Percentiles rank a stretch among this genome's conserved stretches.
These are phyloP conservation scores for Leptoclinus maculatus DNA, from an alignment of 2,797 vertebrate genomes.

Conservation along the genomic window DNA sequence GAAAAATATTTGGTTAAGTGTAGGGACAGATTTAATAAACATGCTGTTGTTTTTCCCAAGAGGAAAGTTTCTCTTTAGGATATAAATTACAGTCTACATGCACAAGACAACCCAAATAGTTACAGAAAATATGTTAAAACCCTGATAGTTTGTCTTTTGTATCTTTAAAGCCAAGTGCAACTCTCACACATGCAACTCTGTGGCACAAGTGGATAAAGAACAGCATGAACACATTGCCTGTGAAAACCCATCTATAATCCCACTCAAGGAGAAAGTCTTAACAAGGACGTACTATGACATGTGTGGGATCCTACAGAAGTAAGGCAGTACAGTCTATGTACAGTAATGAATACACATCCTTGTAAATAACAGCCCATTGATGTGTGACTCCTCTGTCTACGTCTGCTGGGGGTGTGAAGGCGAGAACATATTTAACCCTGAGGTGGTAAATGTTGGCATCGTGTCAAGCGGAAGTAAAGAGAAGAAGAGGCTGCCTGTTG, in stretches of 20 bases:
- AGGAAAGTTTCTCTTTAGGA: not conserved
- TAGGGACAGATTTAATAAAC: not conserved
- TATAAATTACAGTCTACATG: not conserved
- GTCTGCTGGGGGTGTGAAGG: constrained; percentile 5
- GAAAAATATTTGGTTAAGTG: not conserved
- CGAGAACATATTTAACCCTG: constrained; percentile 58
- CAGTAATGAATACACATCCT: not conserved
- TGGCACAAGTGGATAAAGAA: constrained; percentile 3
- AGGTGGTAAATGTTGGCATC: constrained; percentile 44
- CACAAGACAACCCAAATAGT: not conserved
- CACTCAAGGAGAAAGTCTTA: not conserved
- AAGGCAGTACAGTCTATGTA: not conserved
- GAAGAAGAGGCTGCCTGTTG: constrained; percentile 62
- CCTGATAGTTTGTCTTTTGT: not conserved
- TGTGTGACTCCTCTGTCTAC: not conserved
- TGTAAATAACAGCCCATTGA: constrained; percentile 18
- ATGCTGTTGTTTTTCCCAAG: no score
- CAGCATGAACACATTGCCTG: not conserved
- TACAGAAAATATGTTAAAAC: not conserved
- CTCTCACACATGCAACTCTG: not conserved
- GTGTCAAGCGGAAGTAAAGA: constrained; percentile 51
- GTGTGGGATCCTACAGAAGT: not conserved
- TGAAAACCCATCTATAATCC: not conserved
- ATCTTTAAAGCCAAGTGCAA: not conserved
- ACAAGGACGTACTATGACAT: not conserved